Evolutionary conservation across 2,888 invertebrate species (phyloP).

Genomic region (Tipula unca): DNA sequence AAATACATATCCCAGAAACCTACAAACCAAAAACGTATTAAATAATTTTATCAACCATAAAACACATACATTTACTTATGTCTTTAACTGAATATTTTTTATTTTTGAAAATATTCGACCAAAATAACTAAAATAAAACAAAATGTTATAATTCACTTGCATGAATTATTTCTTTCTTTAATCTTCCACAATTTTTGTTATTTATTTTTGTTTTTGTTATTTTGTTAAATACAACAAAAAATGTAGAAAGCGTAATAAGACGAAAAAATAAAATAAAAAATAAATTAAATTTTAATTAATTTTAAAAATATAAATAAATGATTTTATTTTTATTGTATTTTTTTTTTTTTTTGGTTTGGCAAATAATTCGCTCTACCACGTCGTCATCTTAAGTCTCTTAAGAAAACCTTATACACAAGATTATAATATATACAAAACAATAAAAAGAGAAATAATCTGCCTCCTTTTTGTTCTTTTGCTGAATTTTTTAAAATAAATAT

Average conservation of each 20-base stretch:
- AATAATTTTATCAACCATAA: neutral
- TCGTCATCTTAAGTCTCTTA: neutral
- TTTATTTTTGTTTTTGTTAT: too few species aligned
- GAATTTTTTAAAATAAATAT: neutral
- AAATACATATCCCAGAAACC: neutral
- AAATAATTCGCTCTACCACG: neutral
- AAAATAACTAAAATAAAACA: neutral
- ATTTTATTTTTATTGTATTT: neutral
- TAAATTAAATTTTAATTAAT: conserved; percentile 14
- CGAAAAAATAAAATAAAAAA: neutral
- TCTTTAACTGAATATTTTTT: neutral
- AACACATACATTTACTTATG: neutral
- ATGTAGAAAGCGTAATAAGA: neutral
- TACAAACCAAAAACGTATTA: neutral
- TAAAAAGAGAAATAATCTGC: neutral
- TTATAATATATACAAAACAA: neutral
- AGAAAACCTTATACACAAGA: neutral
- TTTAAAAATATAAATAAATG: neutral
- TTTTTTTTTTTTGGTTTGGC: neutral
- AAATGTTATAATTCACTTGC: neutral
- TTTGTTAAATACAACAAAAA: neutral
- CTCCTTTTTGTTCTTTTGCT: neutral
- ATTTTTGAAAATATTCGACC: neutral
- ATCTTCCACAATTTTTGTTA: neutral
- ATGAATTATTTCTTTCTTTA: neutral